A percentile compares a stretch with the other conserved stretches of the same genome.
Evolutionary conservation across 2,888 invertebrate species (phyloP).

Genomic region (Ganaspis brasiliensis): DNA sequence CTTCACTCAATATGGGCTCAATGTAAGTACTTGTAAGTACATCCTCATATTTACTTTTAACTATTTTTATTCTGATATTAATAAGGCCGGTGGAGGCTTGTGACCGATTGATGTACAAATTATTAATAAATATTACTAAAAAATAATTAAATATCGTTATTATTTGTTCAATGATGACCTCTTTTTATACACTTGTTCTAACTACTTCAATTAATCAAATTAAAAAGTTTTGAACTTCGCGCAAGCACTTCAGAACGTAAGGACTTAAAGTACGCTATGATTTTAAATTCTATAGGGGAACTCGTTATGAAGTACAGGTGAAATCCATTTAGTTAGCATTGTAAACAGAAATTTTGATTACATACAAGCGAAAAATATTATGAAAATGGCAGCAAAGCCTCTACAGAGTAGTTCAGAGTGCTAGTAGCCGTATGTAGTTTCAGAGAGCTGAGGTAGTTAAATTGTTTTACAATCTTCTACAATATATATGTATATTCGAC

Average conservation of each 20-base stretch:
- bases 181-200: not conserved
- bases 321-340: conserved; percentile 16
- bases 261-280: not conserved
- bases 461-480: not conserved
- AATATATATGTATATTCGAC: no score
- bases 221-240: conserved; percentile 8
- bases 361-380: not conserved
- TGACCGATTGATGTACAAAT: no score
- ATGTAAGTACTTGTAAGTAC: not conserved
- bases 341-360: not conserved
- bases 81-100: no score
- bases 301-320: not conserved
- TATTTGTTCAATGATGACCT: no score
- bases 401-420: not conserved
- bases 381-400: not conserved
- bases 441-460: not conserved
- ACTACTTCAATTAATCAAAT: not conserved
- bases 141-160: no score
- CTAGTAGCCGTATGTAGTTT: not conserved
- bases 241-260: not conserved
- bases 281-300: not conserved
- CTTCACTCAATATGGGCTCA: not conserved
- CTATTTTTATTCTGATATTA: no score
- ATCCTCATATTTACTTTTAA: not conserved
- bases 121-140: no score